phyloP scores from a whole-genome alignment of 1,140 invertebrate species.

The Bilobella aurantiaca region DNA sequence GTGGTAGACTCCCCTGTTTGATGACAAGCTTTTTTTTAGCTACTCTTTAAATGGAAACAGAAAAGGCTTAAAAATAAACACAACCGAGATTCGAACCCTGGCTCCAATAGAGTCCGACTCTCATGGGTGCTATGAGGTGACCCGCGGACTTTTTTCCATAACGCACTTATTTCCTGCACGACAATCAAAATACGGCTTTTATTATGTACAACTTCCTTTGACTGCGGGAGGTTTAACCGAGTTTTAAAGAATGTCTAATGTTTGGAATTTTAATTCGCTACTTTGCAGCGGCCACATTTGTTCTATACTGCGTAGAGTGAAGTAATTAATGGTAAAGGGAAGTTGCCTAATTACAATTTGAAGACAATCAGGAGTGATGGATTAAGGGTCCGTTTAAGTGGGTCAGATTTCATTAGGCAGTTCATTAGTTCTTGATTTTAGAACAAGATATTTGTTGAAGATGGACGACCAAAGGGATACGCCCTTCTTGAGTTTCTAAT shows the following conservation, averaged over 20 bases:
- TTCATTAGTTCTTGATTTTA: conserved; percentile 5
- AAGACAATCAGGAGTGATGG: not conserved
- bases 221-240: not conserved
- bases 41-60: no score
- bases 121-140: no score
- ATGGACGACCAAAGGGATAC: not conserved
- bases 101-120: no score
- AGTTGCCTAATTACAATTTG: conserved; percentile 2
- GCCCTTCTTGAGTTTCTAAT: not conserved
- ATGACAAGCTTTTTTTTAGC: no score
- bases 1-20: no score
- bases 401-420: conserved; percentile 5
- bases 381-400: not conserved
- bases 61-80: no score
- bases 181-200: no score
- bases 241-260: not conserved
- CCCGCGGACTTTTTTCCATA: no score
- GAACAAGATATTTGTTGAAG: not conserved
- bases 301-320: not conserved
- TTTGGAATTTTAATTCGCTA: no score
- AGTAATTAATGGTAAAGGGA: not conserved
- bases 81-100: no score
- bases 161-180: no score
- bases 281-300: no score
- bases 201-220: not conserved